Conservation (phyloP, 35 echinoderm and acorn worm species). For the Hemicentrotus pulcherrimus region DNA sequence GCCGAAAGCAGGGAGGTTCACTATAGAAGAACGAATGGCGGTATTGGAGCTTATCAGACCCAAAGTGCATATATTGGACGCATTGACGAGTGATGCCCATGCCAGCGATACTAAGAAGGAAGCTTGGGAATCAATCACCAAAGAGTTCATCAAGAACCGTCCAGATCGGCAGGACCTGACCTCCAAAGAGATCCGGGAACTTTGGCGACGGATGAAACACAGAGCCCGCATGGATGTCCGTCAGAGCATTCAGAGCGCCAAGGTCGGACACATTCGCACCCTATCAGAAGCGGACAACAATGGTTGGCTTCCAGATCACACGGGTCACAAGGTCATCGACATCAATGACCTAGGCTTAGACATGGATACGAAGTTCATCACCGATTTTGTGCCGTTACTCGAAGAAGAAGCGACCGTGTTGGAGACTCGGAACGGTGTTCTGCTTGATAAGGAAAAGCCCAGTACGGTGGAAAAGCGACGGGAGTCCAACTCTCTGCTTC, state of each 20-base stretch:
- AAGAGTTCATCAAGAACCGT: background rate
- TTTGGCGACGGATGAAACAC: constrained; percentile 39
- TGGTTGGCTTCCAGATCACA: constrained; percentile 3
- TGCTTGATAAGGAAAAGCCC: background rate
- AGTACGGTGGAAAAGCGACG: background rate
- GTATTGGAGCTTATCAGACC: background rate
- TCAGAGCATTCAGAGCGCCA: background rate
- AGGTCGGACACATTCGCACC: background rate
- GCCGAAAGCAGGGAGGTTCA: background rate
- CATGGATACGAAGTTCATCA: constrained; percentile 6
- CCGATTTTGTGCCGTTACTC: background rate
- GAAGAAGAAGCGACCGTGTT: constrained; percentile 20
- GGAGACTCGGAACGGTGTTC: constrained; percentile 1
- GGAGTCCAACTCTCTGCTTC: background rate
- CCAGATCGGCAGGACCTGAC: background rate
- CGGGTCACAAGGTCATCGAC: background rate
- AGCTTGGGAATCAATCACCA: background rate
- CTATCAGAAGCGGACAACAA: background rate
- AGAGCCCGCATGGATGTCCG: background rate
- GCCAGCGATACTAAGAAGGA: background rate
- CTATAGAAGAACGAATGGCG: background rate
- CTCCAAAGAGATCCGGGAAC: constrained; percentile 30
- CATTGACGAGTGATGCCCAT: background rate
- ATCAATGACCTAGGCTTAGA: constrained; percentile 23
- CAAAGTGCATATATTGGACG: background rate